Percentiles rank a stretch among this genome's conserved stretches.
phyloP scores from a whole-genome alignment of 2,888 invertebrate genomes.

The Phrixothrix hirtus region DNA sequence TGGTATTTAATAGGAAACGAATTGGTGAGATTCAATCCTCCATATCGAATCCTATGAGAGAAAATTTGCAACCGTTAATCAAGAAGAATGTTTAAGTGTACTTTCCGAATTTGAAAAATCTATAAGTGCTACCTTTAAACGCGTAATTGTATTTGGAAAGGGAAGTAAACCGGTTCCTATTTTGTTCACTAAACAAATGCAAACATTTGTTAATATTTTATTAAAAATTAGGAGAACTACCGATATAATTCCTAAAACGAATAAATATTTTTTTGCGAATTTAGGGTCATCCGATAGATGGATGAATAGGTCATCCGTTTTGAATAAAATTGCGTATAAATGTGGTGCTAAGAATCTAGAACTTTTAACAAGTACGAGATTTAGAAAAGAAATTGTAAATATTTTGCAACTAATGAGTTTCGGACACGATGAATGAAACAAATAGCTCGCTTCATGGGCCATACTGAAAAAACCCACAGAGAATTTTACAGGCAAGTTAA shows the following conservation, averaged over 20 bases:
- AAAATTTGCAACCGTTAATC: constrained; percentile 4
- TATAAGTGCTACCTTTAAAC: constrained; percentile 12
- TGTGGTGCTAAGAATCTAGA: constrained; percentile 23
- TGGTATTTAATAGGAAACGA: constrained; percentile 16
- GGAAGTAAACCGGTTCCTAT: too few relatives aligned
- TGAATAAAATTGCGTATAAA: constrained; percentile 20
- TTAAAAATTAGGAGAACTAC: constrained; percentile 13
- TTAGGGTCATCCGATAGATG: constrained; percentile 16
- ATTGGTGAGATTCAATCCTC: constrained; percentile 18
- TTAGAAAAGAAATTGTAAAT: constrained; percentile 28
- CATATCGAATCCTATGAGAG: constrained; percentile 12
- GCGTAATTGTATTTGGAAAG: constrained; percentile 22
- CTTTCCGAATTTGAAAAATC: constrained; percentile 16
- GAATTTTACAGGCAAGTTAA: constrained; percentile 2
- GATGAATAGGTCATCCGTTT: constrained; percentile 15
- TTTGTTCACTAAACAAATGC: constrained; percentile 23
- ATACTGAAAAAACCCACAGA: not conserved
- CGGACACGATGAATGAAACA: constrained; percentile 27
- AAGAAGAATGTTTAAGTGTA: constrained; percentile 16
- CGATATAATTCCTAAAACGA: constrained; percentile 15
- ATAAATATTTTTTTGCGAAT: constrained; percentile 29
- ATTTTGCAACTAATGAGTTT: constrained; percentile 27
- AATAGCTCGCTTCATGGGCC: constrained; percentile 3
- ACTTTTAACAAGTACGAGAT: constrained; percentile 22
- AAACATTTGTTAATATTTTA: constrained; percentile 18